A percentile compares a stretch with the other conserved stretches of the same genome.
Conservation (phyloP, 1,140 invertebrate genomes). For the Rhopalosiphum maidis region DNA sequence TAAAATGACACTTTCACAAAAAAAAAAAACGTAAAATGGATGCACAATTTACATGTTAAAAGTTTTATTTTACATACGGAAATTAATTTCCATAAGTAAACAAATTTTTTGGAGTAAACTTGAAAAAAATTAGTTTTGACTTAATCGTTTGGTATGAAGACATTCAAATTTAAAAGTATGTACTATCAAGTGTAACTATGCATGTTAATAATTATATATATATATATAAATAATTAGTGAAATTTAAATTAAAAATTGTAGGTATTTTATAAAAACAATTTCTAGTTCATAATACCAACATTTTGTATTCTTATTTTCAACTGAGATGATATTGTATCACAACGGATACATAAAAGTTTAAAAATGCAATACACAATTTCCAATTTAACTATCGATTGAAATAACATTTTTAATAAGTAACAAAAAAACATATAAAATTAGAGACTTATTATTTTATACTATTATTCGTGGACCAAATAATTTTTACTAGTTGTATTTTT, state of each 20-base stretch:
- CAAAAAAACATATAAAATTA: background rate
- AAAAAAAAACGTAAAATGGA: background rate
- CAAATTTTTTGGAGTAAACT: background rate
- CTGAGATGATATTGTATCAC: background rate
- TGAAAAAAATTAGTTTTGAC: background rate
- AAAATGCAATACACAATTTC: background rate
- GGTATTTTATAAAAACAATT: background rate
- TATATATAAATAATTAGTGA: background rate
- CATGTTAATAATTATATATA: background rate
- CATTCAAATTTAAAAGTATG: background rate
- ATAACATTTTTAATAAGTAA: background rate
- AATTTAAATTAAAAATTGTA: background rate
- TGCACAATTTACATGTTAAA: background rate
- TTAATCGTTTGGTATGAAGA: background rate
- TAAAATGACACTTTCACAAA: background rate
- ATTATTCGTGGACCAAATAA: background rate
- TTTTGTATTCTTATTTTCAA: background rate
- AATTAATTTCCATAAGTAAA: background rate
- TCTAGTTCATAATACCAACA: background rate
- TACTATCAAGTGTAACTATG: background rate
- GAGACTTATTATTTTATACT: background rate
- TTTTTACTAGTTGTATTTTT: background rate
- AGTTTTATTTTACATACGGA: background rate
- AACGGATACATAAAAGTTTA: background rate
- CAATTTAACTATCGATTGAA: background rate